Conservation (phyloP, 2,113 vertebrate genomes). For the Antechinus flavipes region DNA sequence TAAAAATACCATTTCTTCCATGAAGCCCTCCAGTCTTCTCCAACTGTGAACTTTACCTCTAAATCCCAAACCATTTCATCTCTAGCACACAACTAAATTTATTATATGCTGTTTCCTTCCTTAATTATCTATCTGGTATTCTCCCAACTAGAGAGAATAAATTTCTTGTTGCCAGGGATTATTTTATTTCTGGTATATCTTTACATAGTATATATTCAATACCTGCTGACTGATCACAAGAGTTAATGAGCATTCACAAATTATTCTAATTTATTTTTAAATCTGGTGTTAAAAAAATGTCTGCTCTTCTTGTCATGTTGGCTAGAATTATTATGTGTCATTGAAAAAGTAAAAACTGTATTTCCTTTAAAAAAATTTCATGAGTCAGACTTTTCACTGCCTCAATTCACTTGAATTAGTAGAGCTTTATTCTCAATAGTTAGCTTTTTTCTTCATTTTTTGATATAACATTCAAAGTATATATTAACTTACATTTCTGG, state of each 20-base stretch:
- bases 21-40: neutral
- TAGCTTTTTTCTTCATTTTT: neutral
- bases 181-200: neutral
- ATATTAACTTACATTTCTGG: neutral
- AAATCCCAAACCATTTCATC: neutral
- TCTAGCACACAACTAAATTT: neutral
- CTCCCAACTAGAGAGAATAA: neutral
- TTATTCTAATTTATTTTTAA: neutral
- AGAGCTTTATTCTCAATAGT: conserved; percentile 9
- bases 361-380: neutral
- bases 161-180: neutral
- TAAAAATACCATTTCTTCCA: neutral
- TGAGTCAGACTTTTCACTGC: neutral
- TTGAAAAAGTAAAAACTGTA: neutral
- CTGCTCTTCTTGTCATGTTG: neutral
- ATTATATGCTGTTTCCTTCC: neutral
- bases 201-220: neutral
- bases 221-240: neutral
- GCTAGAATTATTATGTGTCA: neutral
- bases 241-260: neutral
- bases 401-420: neutral
- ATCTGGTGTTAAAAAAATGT: neutral
- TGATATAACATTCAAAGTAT: neutral
- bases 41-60: neutral
- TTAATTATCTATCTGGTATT: neutral